Evolutionary conservation across 2,888 invertebrate genomes (phyloP), one percentile per base, ranked within the genome.

Genomic region (Epsilonema sp.): DNA sequence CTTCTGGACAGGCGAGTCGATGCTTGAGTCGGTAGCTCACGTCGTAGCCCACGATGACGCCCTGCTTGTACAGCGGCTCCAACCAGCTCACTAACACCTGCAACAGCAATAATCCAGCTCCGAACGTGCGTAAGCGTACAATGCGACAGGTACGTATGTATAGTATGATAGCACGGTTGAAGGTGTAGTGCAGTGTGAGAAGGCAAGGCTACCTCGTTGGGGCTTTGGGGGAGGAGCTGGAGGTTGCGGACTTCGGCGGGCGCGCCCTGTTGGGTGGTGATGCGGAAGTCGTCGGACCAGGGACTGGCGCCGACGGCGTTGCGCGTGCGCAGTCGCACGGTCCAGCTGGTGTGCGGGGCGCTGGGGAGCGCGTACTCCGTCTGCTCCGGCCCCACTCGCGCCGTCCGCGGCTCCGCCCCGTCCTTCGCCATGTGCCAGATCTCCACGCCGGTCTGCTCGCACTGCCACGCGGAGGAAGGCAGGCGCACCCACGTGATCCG

Each of bases 31-130:
- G 51, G 50, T 62, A 63, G 44, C 57, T 59, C 53, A 63, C 61
- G 50, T 63, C 63, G 51, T 63, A 63, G 46, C 63, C 63, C 42
- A 62, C 61, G 40, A 63, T 60, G 23, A 55, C 55, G 44, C 63
- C 63, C 2, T 57, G 51, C 43, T 58, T 56, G 21, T 56, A 55
- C 4, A 55, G 46, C 19, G 63, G 63, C n/a, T 60, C 56, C 19
- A 53, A 44, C 63, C 63, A 63, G 43, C 53, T 55, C 21, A 59
- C 63, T 8, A 50, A 51, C 8, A 42, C 42, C n/a, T 16, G 37
- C 16, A 3, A 16, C 37, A 37, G 37, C n/a, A 4, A n/a, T n/a
- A n/a, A n/a, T n/a, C n/a, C n/a, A n/a, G n/a, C n/a, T n/a, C n/a
- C n/a, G n/a, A n/a, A n/a, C n/a, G n/a, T n/a, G n/a, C n/a, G n/a